A percentile compares a stretch with the other conserved stretches of the same genome.
phyloP scores from a whole-genome alignment of 2,113 vertebrate species.

The Trochalopteron elliotii region DNA sequence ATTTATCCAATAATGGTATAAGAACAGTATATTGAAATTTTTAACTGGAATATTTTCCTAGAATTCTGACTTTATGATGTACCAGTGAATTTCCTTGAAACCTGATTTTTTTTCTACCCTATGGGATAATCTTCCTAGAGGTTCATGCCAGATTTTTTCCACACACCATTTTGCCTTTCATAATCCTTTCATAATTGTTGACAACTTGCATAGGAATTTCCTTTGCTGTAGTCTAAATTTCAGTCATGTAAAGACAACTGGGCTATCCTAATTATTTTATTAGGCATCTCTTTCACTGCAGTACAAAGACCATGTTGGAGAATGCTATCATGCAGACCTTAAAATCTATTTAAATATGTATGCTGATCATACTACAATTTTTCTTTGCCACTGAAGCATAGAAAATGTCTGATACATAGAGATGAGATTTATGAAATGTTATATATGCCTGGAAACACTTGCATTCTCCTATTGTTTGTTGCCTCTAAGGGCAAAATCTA shows the following conservation, averaged over 20 bases:
- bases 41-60: neutral
- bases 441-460: neutral
- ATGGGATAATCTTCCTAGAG: neutral
- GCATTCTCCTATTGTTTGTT: conserved; percentile 1
- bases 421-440: neutral
- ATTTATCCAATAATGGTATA: neutral
- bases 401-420: neutral
- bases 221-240: neutral
- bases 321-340: neutral
- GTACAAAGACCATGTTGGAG: neutral
- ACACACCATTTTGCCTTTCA: neutral
- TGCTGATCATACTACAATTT: neutral
- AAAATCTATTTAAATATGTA: neutral
- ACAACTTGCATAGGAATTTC: neutral
- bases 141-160: neutral
- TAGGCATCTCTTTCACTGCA: neutral
- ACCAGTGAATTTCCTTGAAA: neutral
- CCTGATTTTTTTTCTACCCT: neutral
- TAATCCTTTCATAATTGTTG: neutral
- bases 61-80: neutral
- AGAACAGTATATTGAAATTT: neutral
- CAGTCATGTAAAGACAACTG: neutral
- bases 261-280: neutral
- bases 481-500: neutral
- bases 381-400: conserved; percentile 32